Percentiles rank a stretch among this genome's conserved stretches.
phyloP scores from a whole-genome alignment of 2,888 invertebrate genomes.

The Drosophila seclusa region DNA sequence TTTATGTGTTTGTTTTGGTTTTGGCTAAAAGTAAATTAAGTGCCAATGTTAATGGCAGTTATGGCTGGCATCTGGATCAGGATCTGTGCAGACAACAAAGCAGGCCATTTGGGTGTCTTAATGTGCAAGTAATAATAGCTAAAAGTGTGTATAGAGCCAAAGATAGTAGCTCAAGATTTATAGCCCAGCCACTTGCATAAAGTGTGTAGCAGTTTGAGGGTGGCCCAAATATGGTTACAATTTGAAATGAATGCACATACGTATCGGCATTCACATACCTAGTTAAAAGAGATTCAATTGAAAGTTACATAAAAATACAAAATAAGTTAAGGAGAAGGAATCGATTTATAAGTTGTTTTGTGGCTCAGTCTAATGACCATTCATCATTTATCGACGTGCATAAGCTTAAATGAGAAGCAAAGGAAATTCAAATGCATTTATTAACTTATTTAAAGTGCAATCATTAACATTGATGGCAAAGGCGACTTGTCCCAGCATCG shows the following conservation, averaged over 20 bases:
- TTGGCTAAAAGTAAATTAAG: conserved; percentile 78
- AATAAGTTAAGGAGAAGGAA: background rate
- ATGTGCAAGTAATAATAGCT: conserved; percentile 75
- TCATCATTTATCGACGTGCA: background rate
- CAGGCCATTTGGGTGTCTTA: conserved; percentile 76
- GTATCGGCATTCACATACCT: background rate
- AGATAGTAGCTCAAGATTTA: conserved; percentile 74
- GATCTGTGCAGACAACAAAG: conserved; percentile 56
- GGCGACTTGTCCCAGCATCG: conserved; percentile 27
- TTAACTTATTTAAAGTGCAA: conserved; percentile 64
- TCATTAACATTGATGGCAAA: conserved; percentile 59
- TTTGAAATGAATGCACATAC: conserved; percentile 16
- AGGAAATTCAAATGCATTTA: conserved; percentile 41
- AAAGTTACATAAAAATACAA: background rate
- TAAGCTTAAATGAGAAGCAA: background rate
- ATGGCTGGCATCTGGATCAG: conserved; percentile 77
- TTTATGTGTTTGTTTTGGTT: conserved; percentile 74
- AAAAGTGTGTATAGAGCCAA: conserved; percentile 64
- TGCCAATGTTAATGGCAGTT: conserved; percentile 80
- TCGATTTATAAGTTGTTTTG: background rate
- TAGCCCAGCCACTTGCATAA: conserved; percentile 33
- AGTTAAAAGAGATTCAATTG: background rate
- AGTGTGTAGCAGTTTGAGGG: conserved; percentile 1
- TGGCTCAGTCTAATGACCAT: background rate
- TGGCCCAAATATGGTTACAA: conserved; percentile 20